Percentiles rank a stretch among this genome's conserved stretches.
Evolutionary conservation across 2,113 vertebrate genomes (phyloP).

Genomic region (Pterocles burchelli): DNA sequence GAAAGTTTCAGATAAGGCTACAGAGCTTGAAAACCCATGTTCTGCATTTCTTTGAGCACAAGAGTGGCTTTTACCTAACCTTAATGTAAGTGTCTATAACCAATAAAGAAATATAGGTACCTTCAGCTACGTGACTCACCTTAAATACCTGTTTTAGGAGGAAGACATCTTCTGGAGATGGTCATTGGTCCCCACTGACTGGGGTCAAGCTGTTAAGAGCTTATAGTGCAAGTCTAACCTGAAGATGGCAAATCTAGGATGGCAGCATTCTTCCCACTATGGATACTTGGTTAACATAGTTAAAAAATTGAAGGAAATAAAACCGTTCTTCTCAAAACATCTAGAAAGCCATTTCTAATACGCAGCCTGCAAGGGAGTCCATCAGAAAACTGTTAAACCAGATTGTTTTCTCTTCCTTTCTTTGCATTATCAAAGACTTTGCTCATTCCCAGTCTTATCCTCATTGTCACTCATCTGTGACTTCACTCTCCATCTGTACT

Average conservation of each 20-base stretch:
- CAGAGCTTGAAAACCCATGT: not conserved
- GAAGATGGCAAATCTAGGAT: not conserved
- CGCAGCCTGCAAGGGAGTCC: not conserved
- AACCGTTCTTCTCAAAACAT: not conserved
- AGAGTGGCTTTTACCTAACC: not conserved
- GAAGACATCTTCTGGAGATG: not conserved
- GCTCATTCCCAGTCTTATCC: constrained; percentile 28
- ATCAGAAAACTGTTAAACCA: not conserved
- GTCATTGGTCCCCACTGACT: not conserved
- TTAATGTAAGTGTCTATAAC: not conserved
- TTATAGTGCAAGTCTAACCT: not conserved
- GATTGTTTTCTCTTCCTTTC: not conserved
- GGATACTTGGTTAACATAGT: not conserved
- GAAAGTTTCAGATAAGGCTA: not conserved
- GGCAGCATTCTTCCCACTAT: not conserved
- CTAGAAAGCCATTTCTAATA: not conserved
- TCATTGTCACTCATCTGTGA: constrained; percentile 18
- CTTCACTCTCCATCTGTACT: constrained; percentile 45
- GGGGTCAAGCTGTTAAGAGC: not conserved
- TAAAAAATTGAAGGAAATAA: not conserved
- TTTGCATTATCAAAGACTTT: not conserved
- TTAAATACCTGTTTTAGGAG: not conserved
- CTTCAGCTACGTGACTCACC: not conserved
- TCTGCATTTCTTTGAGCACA: not conserved
- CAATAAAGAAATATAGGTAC: not conserved